Evolutionary conservation across 2,797 vertebrate genomes (phyloP), one percentile per base, ranked within the genome.

Genomic region (Tapera naevia): DNA sequence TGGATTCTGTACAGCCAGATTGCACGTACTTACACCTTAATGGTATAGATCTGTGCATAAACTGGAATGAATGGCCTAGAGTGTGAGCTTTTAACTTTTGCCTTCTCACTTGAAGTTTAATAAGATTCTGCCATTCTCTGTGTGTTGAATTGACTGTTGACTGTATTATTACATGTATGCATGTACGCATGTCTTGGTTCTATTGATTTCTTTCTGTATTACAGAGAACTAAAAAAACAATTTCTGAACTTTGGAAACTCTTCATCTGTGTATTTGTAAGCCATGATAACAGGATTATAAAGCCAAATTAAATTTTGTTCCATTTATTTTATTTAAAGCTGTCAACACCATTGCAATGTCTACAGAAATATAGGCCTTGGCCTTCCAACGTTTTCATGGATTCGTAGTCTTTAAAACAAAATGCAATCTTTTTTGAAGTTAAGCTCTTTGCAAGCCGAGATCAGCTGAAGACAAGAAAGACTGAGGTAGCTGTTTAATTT

Each of bases 231-330:
- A 62, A 33, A 46, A 51, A 66, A 58, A 79, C 15, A 84, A 3
- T 48, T 79, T 64, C 17, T 71, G 50, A 21, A 53, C 27, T 16
- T 66, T 37, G 27, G 43, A 73, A 69, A 28, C 88, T 62, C 21
- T 81, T 88, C 48, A 57, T 18, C 21, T 82, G 12, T 76, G 56
- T 27, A 23, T 89, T 92, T 86, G 54, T 89, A 83, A 89, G 28
- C 22, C 18, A 6, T 61, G 41, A 6, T 74, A 48, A 85, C 21
- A 82, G 78, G 66, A n/a, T 71, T 56, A 64, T 32, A 17, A 39
- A 65, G n/a, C 2, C 8, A 60, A 79, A 81, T 91, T 72, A 73
- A 51, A 57, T 91, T 92, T 79, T 5, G 4, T 72, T 57, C 8
- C 5, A 5, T 70, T 81, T 79, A 30, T 80, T 69, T 75, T 81